Evolutionary conservation across 2,888 invertebrate species (phyloP), one percentile per base, ranked within the genome.

Genomic region (Conops quadrifasciatus): DNA sequence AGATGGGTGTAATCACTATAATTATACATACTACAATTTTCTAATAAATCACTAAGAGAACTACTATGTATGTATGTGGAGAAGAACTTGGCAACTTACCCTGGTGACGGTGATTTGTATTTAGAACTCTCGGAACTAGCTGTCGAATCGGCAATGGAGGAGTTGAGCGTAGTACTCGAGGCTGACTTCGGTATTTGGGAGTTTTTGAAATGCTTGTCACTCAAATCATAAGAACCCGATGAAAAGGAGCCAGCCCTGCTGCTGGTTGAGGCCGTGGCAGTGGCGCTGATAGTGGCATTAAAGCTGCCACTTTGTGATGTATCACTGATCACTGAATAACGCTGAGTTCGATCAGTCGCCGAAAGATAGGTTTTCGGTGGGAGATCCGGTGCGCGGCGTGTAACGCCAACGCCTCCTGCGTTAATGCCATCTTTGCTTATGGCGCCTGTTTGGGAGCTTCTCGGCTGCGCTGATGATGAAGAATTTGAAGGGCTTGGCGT

Each of bases 41-140:
- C 2, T 19, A 49, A 15, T 16, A 49, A 15, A 49, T 49, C 3
- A 3, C n/a, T n/a, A 19, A n/a, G 49, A 59, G 7, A 24, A 65
- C 24, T 71, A 59, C n/a, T n/a, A n/a, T n/a, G n/a, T n/a, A n/a
- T n/a, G n/a, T 71, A 75, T 73, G 71, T 72, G 43, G 26, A 45
- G 13, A 15, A 24, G 47, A 21, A 63, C n/a, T 43, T 24, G 24
- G n/a, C 49, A 73, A 76, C 79, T 77, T 84, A 85, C 85, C 85
- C 83, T 70, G 85, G 85, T 77, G 85, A 82, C 77, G 81, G 82
- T 74, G 83, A 84, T 77, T 84, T 85, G 72, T 80, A 85, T 75
- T 82, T 84, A 75, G 78, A 78, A 76, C 79, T 81, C 66, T 84
- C 82, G 24, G 79, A 80, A 58, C 80, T 81, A 56, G 82, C 82